These are phyloP conservation scores for Euschistus heros DNA, from an alignment of 1,140 invertebrate species.

Conservation along the genomic window DNA sequence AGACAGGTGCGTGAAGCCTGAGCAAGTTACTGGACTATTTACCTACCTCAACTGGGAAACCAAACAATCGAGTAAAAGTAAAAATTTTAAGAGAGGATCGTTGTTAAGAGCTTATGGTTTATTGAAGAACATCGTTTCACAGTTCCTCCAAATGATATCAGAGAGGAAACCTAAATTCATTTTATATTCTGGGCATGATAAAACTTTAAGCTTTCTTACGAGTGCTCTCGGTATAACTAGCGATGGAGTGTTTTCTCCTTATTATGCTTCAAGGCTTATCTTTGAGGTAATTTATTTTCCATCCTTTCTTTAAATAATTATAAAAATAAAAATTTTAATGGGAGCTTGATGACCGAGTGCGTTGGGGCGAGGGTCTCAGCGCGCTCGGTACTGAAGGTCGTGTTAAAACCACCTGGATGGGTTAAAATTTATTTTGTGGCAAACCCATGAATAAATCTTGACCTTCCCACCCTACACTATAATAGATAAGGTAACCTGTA, in stretches of 20 bases:
- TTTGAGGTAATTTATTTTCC: conserved; percentile 50
- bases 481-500: too few relatives aligned
- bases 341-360: too few relatives aligned
- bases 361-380: too few relatives aligned
- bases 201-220: conserved; percentile 71
- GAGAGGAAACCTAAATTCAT: conserved; percentile 67
- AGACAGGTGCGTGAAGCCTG: conserved; percentile 45
- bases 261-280: conserved; percentile 73
- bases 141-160: conserved; percentile 65
- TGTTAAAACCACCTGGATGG: too few relatives aligned
- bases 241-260: conserved; percentile 47
- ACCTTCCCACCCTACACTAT: too few relatives aligned
- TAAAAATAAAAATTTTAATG: too few relatives aligned
- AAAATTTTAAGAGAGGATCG: conserved; percentile 50
- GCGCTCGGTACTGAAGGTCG: too few relatives aligned
- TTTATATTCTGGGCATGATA: conserved; percentile 84
- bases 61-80: conserved; percentile 50
- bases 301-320: neutral
- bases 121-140: conserved; percentile 61
- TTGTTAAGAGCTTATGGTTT: conserved; percentile 65
- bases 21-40: conserved; percentile 61
- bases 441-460: too few relatives aligned
- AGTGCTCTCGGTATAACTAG: conserved; percentile 59
- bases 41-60: conserved; percentile 65
- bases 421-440: too few relatives aligned